phyloP scores from a whole-genome alignment of 2,797 vertebrate species.

The Octomys mimax region DNA sequence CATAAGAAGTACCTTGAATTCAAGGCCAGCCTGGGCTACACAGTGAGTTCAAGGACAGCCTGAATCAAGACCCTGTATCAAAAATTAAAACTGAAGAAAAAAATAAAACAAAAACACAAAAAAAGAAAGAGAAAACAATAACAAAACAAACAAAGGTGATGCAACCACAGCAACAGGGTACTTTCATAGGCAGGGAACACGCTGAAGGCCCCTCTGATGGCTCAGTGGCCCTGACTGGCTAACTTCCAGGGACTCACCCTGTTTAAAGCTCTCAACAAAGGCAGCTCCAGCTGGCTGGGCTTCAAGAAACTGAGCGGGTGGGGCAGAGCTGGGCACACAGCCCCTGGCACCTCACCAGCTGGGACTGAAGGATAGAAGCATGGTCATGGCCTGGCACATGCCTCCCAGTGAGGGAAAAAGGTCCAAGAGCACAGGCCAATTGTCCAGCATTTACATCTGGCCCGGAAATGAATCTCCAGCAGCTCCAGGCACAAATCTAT shows the following conservation, averaged over 20 bases:
- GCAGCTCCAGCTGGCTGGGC: background rate
- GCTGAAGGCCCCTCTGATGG: background rate
- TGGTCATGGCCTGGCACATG: background rate
- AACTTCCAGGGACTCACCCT: background rate
- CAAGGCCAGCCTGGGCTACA: too few relatives aligned
- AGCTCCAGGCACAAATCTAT: constrained; percentile 29
- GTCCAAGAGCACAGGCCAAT: background rate
- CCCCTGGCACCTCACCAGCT: background rate
- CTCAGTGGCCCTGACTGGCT: background rate
- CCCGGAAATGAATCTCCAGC: constrained; percentile 41
- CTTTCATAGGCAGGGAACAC: background rate
- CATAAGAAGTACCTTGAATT: background rate
- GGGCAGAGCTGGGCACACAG: background rate
- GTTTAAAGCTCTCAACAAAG: background rate
- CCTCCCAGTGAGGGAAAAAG: background rate
- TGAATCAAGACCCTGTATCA: background rate
- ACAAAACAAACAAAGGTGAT: background rate
- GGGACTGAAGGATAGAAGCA: background rate
- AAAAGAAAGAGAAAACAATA: background rate
- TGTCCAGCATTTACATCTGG: constrained; percentile 42
- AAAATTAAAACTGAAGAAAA: background rate
- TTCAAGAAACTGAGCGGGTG: background rate
- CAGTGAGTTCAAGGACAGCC: background rate
- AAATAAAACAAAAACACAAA: background rate
- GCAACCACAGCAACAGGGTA: background rate